phyloP scores from a whole-genome alignment of 1,140 invertebrate species.

The Drosophila grimshawi region DNA sequence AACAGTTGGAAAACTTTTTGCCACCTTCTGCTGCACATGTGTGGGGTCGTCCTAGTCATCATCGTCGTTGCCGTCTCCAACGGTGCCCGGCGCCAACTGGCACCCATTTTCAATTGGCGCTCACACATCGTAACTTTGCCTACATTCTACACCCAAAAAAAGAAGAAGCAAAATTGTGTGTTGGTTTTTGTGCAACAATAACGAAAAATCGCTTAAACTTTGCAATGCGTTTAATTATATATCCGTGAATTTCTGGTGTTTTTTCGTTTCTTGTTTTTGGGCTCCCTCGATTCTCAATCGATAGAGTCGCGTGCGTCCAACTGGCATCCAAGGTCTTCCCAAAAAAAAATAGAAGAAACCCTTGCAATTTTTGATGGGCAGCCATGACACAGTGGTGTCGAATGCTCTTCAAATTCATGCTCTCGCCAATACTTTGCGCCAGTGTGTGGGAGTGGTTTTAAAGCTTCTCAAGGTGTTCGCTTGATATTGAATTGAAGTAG shows the following conservation, averaged over 20 bases:
- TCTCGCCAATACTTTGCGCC: too few species aligned
- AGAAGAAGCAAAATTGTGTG: conserved; percentile 1
- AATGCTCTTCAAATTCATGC: neutral
- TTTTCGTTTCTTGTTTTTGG: neutral
- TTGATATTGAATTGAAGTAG: too few species aligned
- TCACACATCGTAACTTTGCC: conserved; percentile 74
- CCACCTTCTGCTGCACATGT: conserved; percentile 14
- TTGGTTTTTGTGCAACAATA: neutral
- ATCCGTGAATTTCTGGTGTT: conserved; percentile 29
- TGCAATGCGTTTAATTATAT: conserved; percentile 67
- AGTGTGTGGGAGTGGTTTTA: too few species aligned
- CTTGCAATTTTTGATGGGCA: conserved; percentile 28
- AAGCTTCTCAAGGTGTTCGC: too few species aligned
- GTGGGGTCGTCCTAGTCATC: conserved; percentile 3
- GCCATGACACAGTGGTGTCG: conserved; percentile 23
- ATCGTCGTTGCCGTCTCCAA: neutral
- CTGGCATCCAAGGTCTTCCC: conserved; percentile 59
- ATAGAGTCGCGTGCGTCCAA: conserved; percentile 50
- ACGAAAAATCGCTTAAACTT: conserved; percentile 46
- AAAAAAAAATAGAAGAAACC: conserved; percentile 5
- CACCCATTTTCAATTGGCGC: conserved; percentile 71
- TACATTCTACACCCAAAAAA: conserved; percentile 1
- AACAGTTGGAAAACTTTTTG: conserved; percentile 9
- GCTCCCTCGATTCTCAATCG: conserved; percentile 42
- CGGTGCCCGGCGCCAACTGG: conserved; percentile 51